These are phyloP conservation scores for Eurytoma adleriae DNA, from an alignment of 2,888 invertebrate genomes.

Conservation along the genomic window DNA sequence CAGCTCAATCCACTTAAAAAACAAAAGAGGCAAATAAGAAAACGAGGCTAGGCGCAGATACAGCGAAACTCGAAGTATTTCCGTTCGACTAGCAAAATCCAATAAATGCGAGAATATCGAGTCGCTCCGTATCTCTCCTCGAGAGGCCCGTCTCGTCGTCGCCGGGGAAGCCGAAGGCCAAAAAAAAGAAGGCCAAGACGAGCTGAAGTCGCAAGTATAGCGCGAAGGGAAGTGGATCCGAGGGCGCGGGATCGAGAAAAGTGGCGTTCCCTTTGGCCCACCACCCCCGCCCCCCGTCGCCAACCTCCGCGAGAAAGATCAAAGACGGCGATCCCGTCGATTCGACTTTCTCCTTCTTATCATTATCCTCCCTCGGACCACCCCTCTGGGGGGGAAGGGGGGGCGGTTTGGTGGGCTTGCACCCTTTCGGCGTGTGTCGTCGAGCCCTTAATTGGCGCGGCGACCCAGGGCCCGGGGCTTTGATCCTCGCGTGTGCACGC, in stretches of 20 bases:
- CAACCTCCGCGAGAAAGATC: constrained; percentile 19
- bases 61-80: constrained; percentile 54
- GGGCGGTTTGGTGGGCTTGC: not conserved
- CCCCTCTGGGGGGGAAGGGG: not conserved
- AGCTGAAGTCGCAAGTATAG: too few species aligned
- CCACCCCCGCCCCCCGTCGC: not conserved
- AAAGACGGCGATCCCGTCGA: constrained; percentile 24
- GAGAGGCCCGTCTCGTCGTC: not conserved
- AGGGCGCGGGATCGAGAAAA: not conserved
- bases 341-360: constrained; percentile 31
- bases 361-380: not conserved
- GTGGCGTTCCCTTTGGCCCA: not conserved
- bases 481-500: not conserved
- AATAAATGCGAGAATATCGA: constrained; percentile 40
- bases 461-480: not conserved
- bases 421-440: not conserved
- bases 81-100: constrained; percentile 41
- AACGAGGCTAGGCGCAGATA: not conserved
- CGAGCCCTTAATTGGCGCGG: too few species aligned
- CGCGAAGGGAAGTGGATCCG: not conserved
- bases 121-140: constrained; percentile 1
- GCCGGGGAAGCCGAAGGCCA: too few species aligned
- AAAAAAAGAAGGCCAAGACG: too few species aligned
- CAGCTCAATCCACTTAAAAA: not conserved
- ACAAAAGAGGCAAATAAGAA: not conserved